A percentile compares a stretch with the other conserved stretches of the same genome.
Evolutionary conservation across 2,888 invertebrate genomes (phyloP).

Genomic region (Euclidia mi): DNA sequence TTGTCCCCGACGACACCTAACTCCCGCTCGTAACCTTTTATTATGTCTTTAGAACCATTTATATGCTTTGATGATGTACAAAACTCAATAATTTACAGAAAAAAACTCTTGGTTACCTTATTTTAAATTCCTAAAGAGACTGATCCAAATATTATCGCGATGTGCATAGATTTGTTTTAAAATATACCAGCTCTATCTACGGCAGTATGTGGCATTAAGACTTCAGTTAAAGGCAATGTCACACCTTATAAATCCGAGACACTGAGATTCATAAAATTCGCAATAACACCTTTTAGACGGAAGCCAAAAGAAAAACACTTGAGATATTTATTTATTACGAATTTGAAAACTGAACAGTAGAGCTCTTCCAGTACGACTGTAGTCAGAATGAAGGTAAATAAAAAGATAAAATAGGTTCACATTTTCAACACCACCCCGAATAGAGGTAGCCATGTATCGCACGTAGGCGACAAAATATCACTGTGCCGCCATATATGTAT

Average conservation of each 20-base stretch:
- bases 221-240: conserved; percentile 6
- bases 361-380: neutral
- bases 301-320: neutral
- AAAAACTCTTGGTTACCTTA: neutral
- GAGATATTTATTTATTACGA: neutral
- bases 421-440: conserved; percentile 8
- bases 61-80: conserved; percentile 55
- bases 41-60: conserved; percentile 45
- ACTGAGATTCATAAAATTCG: neutral
- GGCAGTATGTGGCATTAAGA: conserved; percentile 15
- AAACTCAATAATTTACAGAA: neutral
- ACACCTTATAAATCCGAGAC: conserved; percentile 6
- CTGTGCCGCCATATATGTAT: conserved; percentile 2
- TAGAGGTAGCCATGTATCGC: conserved; percentile 1
- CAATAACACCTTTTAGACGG: neutral
- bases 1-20: conserved; percentile 49
- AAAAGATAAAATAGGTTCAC: conserved; percentile 3
- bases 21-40: conserved; percentile 30
- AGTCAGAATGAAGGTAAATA: neutral
- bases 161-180: conserved; percentile 18
- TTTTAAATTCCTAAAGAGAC: too few relatives aligned
- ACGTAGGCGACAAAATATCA: conserved; percentile 6
- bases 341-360: neutral
- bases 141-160: conserved; percentile 16
- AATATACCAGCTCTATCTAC: conserved; percentile 17